A percentile compares a stretch with the other conserved stretches of the same genome.
phyloP scores from a whole-genome alignment of 1,140 invertebrate genomes.

The Heliconius hewitsoni region DNA sequence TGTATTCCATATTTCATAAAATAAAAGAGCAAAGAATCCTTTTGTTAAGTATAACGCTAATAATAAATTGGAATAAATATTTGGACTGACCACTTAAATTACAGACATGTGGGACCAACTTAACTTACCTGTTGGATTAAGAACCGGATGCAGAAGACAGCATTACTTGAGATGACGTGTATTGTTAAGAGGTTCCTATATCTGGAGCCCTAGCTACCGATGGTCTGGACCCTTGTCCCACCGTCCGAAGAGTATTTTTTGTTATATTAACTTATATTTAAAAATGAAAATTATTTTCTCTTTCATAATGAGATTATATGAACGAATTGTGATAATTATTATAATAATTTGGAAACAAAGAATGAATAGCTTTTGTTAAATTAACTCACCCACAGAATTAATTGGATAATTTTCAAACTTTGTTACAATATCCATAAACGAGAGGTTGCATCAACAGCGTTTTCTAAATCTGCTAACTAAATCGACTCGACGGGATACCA shows the following conservation, averaged over 20 bases:
- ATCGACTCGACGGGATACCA: slow-evolving; percentile 34
- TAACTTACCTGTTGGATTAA: too few relatives aligned
- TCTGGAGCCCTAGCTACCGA: too few relatives aligned
- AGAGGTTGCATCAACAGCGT: slow-evolving; percentile 33
- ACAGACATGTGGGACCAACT: too few relatives aligned
- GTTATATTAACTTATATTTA: too few relatives aligned
- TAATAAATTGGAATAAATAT: background rate
- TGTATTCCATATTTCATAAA: background rate
- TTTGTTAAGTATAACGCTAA: slow-evolving; percentile 23
- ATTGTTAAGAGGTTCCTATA: too few relatives aligned
- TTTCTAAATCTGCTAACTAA: slow-evolving; percentile 33
- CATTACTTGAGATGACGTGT: too few relatives aligned
- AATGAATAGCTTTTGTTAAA: slow-evolving; percentile 37
- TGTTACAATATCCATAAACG: slow-evolving; percentile 39
- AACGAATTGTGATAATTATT: slow-evolving; percentile 15
- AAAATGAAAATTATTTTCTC: too few relatives aligned
- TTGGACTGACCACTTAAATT: too few relatives aligned
- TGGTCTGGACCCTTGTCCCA: too few relatives aligned
- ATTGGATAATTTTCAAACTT: slow-evolving; percentile 40
- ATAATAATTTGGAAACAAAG: slow-evolving; percentile 33
- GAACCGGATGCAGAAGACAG: too few relatives aligned
- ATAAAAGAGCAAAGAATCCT: slow-evolving; percentile 13
- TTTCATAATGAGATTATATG: too few relatives aligned
- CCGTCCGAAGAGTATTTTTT: too few relatives aligned
- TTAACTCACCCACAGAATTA: slow-evolving; percentile 39